phyloP scores from a whole-genome alignment of 2,113 vertebrate genomes.

The Poeciliopsis prolifica region DNA sequence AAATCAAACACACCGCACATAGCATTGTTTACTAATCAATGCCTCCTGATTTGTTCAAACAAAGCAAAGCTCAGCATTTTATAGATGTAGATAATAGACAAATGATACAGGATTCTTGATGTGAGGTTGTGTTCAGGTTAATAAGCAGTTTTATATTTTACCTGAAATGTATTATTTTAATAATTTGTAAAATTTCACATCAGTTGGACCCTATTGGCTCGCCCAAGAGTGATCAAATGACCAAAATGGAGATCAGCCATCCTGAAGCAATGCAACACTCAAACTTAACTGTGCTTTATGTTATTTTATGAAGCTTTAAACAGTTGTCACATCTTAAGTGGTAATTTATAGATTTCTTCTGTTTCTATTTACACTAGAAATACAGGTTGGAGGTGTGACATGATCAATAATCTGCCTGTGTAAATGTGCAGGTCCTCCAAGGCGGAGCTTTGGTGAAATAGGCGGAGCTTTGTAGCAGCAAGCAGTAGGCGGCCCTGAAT shows the following conservation, averaged over 20 bases:
- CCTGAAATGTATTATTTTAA: background rate
- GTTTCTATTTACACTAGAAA: background rate
- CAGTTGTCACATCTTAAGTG: background rate
- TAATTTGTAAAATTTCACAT: background rate
- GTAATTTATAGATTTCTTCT: background rate
- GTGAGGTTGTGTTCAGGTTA: background rate
- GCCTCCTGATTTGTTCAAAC: conserved; percentile 35
- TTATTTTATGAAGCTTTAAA: background rate
- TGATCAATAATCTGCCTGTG: no score
- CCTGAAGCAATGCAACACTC: background rate
- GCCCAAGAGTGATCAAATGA: background rate
- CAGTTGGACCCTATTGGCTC: background rate
- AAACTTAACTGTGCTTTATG: background rate
- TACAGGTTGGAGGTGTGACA: background rate
- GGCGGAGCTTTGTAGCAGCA: no score
- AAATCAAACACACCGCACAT: conserved; percentile 28
- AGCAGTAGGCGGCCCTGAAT: no score
- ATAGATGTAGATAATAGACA: conserved; percentile 65
- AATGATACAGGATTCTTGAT: background rate
- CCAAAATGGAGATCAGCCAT: background rate
- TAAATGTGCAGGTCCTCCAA: background rate
- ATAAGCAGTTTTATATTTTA: background rate
- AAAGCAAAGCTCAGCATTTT: conserved; percentile 33
- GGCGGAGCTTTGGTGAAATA: no score
- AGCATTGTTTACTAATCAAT: conserved; percentile 52